Percentiles rank a stretch among this genome's conserved stretches.
phyloP scores from a whole-genome alignment of 2,797 vertebrate genomes.

The Eospalax fontanierii region DNA sequence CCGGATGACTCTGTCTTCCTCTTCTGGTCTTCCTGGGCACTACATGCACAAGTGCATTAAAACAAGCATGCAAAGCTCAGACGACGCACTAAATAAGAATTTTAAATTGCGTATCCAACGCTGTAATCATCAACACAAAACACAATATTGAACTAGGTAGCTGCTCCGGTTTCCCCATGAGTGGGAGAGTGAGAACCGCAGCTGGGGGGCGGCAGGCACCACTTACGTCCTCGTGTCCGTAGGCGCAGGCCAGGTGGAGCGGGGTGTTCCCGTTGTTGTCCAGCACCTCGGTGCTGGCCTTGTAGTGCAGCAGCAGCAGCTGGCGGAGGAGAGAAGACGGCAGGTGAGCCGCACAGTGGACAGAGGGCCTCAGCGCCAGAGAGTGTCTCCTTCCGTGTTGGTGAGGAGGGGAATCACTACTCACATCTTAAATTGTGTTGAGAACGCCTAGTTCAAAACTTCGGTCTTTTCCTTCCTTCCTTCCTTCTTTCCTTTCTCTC shows the following conservation, averaged over 20 bases:
- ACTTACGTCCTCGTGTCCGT: slow-evolving; percentile 98
- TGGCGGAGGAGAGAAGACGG: slow-evolving; percentile 83
- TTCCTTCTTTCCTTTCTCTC: too few species aligned
- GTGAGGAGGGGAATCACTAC: background rate
- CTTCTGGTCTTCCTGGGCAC: too few species aligned
- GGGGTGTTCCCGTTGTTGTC: slow-evolving; percentile 97
- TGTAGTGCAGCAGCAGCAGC: slow-evolving; percentile 97
- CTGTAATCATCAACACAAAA: background rate
- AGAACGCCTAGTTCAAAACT: too few species aligned
- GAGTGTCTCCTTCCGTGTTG: background rate
- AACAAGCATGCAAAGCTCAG: too few species aligned
- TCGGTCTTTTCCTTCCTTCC: too few species aligned
- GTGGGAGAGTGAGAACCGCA: fast-evolving
- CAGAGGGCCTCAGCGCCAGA: background rate
- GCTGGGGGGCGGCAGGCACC: fast-evolving
- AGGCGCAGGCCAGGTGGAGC: slow-evolving; percentile 97
- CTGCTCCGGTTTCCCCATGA: fast-evolving
- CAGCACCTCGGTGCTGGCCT: slow-evolving; percentile 93
- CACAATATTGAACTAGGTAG: fast-evolving
- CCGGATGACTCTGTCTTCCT: too few species aligned
- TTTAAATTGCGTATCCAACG: background rate
- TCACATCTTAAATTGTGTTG: background rate
- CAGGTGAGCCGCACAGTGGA: slow-evolving; percentile 34
- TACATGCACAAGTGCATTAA: too few species aligned
- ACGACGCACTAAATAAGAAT: background rate